phyloP scores from a whole-genome alignment of 2,113 vertebrate genomes.

The Ctenodactylus gundi region DNA sequence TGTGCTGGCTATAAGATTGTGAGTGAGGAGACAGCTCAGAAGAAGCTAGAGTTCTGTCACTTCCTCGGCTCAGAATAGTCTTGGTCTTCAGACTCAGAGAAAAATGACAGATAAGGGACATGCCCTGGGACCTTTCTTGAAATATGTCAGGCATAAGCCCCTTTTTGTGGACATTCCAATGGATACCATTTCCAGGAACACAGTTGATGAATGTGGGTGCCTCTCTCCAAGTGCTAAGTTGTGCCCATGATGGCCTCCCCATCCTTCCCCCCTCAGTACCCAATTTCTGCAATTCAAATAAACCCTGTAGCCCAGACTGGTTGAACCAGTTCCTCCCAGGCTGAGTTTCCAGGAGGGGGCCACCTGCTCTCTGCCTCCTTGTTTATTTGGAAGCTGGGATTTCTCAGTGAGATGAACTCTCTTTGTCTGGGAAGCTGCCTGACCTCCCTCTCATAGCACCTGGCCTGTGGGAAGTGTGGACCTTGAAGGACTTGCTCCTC shows the following conservation, averaged over 20 bases:
- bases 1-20: not conserved
- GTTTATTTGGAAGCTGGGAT: not conserved
- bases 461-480: not conserved
- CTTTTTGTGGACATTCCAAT: accelerated
- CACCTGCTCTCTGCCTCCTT: not conserved
- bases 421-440: not conserved
- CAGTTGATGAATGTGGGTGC: no score
- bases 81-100: not conserved
- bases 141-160: no score
- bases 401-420: not conserved
- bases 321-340: not conserved
- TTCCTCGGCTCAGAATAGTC: not conserved
- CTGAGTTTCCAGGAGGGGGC: not conserved
- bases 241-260: not conserved
- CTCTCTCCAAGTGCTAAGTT: no score
- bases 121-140: not conserved
- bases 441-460: no score
- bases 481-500: not conserved
- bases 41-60: not conserved
- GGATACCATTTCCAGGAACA: not conserved
- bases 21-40: not conserved
- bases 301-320: not conserved
- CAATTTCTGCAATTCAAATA: not conserved
- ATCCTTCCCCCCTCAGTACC: not conserved
- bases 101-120: not conserved